Evolutionary conservation across 2,888 invertebrate species (phyloP), one percentile per base, ranked within the genome.

Genomic region (Tineola bisselliella): DNA sequence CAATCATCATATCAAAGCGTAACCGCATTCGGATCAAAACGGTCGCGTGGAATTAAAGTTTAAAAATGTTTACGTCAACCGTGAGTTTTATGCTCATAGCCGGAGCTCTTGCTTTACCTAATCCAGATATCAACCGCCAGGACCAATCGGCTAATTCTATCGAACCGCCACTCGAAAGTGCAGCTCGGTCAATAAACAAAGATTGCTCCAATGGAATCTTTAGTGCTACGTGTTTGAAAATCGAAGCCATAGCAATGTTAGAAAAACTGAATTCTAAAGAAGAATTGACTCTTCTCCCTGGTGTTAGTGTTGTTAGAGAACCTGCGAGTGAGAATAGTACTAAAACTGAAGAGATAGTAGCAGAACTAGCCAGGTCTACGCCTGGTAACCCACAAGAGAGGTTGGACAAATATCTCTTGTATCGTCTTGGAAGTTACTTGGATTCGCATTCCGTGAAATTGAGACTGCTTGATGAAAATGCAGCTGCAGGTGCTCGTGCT

Each of bases 381-480:
- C 93, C 93, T 0, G 91, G 92, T 56, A 93, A 93, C 70, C 91
- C 93, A 11, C 92, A 93, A 68, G 92, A 92, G 59, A 88, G 93
- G 33, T 76, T 95, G 60, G 94, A 94, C 71, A 93, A 92, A 48
- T 93, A 91, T 68, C 83, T 95, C 33, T 70, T 93, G 65, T 92
- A 91, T 68, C 91, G 91, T 71, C 80, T 94, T 59, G 90, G 91
- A 15, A 90, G 88, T 64, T 92, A 94, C 66, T 77, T 94, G 63
- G 92, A 91, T 71, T 91, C 91, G 5, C 93, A 94, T 68, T 91
- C 92, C 0, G 86, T 95, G 63, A 91, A 92, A 63, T 83, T 94
- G 63, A 91, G 91, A 70, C 79, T 94, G 56, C 84, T 93, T 69
- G 91, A 93, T 72, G 89, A 91, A 13, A 81, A 81, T 62, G 88